phyloP scores from a whole-genome alignment of 2,797 vertebrate species.

The Clarias platycephalus region DNA sequence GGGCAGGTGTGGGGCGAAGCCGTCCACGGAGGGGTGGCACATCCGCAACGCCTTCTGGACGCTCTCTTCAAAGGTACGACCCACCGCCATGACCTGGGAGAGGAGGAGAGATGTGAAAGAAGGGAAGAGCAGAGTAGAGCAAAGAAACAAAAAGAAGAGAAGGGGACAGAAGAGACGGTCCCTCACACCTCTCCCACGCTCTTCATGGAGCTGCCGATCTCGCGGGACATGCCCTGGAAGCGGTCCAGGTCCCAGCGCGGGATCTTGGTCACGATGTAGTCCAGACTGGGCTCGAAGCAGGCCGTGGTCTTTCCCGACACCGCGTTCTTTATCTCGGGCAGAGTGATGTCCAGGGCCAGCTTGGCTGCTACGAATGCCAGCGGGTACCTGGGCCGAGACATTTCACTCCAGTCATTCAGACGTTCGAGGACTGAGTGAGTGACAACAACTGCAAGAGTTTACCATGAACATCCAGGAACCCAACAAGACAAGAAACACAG shows the following conservation, averaged over 20 bases:
- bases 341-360: conserved; percentile 87
- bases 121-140: not conserved
- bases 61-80: conserved; percentile 92
- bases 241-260: conserved; percentile 94
- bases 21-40: conserved; percentile 91
- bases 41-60: conserved; percentile 94
- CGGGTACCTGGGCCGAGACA: conserved; percentile 78
- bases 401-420: not conserved
- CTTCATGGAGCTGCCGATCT: conserved; percentile 93
- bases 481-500: too few relatives aligned
- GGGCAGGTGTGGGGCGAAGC: conserved; percentile 84
- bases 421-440: not conserved
- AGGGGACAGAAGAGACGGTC: not conserved
- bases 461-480: too few relatives aligned
- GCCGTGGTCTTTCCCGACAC: conserved; percentile 90
- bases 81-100: conserved; percentile 89
- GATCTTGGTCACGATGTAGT: conserved; percentile 94
- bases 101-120: not conserved
- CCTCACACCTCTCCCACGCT: conserved; percentile 93
- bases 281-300: conserved; percentile 93
- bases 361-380: conserved; percentile 94
- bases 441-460: too few relatives aligned
- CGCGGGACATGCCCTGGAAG: conserved; percentile 84
- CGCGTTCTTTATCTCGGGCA: conserved; percentile 91
- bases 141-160: not conserved